Evolutionary conservation across 2,888 invertebrate species (phyloP).

Genomic region (Andrena haemorrhoa): DNA sequence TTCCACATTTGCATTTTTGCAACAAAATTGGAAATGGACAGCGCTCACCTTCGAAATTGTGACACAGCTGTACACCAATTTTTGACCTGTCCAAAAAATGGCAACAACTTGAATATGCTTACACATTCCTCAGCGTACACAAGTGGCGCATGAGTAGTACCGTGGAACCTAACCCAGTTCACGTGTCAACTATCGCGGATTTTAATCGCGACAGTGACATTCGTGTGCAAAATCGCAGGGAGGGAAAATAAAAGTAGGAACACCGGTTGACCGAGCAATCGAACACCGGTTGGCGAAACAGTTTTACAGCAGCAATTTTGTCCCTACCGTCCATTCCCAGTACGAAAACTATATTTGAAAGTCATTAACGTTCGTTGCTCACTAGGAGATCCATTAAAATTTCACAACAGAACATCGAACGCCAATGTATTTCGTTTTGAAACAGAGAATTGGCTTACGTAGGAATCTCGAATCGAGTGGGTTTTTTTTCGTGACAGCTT

Average conservation of each 20-base stretch:
- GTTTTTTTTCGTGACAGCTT: no score
- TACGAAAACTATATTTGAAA: slow-evolving; percentile 58
- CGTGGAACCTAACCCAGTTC: slow-evolving; percentile 57
- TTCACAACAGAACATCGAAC: neutral
- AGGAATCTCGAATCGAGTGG: no score
- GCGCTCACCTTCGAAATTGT: no score
- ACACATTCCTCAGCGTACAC: no score
- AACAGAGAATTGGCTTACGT: neutral
- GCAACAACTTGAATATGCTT: no score
- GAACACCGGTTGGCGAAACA: slow-evolving; percentile 42
- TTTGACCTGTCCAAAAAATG: no score
- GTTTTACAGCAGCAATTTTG: slow-evolving; percentile 59
- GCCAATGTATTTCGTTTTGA: no score
- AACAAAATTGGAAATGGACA: no score
- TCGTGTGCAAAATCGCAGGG: slow-evolving; percentile 51
- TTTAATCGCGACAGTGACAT: slow-evolving; percentile 58
- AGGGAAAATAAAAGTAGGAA: slow-evolving; percentile 53
- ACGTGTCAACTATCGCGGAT: slow-evolving; percentile 49
- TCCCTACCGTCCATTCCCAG: neutral
- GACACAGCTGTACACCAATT: no score
- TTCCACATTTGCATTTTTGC: neutral
- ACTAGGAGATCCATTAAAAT: neutral
- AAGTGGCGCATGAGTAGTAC: no score
- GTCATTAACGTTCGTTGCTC: slow-evolving; percentile 42
- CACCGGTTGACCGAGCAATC: slow-evolving; percentile 53